Conservation (phyloP, 2,888 invertebrate species). For the Agelastica alni region DNA sequence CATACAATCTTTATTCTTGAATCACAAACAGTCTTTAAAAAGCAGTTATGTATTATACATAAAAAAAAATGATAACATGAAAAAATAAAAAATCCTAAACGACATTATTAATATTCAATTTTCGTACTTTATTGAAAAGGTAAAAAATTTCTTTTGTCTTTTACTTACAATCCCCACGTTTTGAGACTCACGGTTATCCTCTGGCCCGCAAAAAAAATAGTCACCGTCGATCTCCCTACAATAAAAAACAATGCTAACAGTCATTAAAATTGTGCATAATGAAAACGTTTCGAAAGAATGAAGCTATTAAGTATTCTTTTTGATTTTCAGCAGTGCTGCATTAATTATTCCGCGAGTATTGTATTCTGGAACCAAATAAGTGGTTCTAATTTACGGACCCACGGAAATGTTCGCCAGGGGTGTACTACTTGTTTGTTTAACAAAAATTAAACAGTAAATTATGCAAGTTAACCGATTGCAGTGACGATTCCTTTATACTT, state of each 20-base stretch:
- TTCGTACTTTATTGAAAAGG: no score
- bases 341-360: constrained; percentile 43
- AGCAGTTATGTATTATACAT: no score
- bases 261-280: constrained; percentile 27
- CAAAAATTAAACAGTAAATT: no score
- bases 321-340: constrained; percentile 34
- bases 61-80: no score
- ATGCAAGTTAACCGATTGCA: no score
- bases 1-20: no score
- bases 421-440: no score
- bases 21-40: no score
- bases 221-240: constrained; percentile 5
- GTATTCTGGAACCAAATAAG: constrained; percentile 23
- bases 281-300: constrained; percentile 26
- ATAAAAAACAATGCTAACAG: constrained; percentile 7
- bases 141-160: background rate
- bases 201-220: constrained; percentile 5
- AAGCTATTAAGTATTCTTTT: constrained; percentile 45
- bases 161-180: background rate
- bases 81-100: no score
- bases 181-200: constrained; percentile 4
- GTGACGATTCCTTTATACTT: no score
- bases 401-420: background rate
- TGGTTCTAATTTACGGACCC: constrained; percentile 21
- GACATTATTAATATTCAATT: no score